Conservation (phyloP, 2,888 invertebrate genomes). For the Baronia brevicornis region DNA sequence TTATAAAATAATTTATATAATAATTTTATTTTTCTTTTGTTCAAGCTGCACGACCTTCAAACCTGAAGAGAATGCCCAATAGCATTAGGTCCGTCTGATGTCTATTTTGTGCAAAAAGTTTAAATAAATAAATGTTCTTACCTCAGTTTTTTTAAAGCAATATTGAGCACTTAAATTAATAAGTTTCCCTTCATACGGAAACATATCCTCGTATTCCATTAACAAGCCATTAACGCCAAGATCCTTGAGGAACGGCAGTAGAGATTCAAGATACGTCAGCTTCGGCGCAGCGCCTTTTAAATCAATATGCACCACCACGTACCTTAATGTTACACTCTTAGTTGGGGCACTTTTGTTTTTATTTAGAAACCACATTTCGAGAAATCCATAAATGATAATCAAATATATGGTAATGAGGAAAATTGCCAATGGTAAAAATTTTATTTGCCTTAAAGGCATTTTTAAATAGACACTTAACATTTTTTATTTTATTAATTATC, state of each 20-base stretch:
- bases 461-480: too few species aligned
- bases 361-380: constrained; percentile 8
- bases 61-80: too few species aligned
- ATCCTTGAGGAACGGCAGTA: constrained; percentile 77
- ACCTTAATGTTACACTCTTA: constrained; percentile 29
- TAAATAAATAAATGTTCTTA: constrained; percentile 28
- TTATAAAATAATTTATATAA: too few species aligned
- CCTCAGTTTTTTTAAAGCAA: constrained; percentile 73
- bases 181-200: constrained; percentile 81
- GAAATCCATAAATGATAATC: too few species aligned
- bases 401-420: too few species aligned
- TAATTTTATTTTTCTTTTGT: too few species aligned
- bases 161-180: constrained; percentile 77
- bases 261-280: constrained; percentile 72
- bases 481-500: too few species aligned
- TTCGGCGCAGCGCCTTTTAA: constrained; percentile 89
- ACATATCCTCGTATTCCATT: constrained; percentile 92
- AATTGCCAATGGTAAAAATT: too few species aligned
- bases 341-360: constrained; percentile 1
- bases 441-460: too few species aligned
- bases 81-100: too few species aligned
- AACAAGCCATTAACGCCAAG: constrained; percentile 86
- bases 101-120: too few species aligned
- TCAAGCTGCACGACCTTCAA: too few species aligned
- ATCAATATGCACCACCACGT: constrained; percentile 87